Evolutionary conservation across 2,888 invertebrate genomes (phyloP).

Genomic region (Ethmia dodecea): DNA sequence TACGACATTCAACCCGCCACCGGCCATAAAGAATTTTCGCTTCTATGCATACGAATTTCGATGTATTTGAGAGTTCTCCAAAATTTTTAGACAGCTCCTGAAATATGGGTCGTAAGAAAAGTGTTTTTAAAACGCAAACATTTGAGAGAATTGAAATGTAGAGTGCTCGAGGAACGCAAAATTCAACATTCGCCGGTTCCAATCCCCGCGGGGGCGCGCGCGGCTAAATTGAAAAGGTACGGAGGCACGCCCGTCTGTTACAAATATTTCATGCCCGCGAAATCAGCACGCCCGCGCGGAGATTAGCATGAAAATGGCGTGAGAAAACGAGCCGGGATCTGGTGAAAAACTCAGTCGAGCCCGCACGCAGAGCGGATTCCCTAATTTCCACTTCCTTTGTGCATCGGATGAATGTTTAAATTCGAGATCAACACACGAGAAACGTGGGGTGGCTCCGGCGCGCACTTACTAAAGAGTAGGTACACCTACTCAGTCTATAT

Average conservation of each 20-base stretch:
- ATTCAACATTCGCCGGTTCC: conserved; percentile 47
- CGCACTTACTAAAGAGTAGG: no score
- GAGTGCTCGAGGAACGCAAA: conserved; percentile 43
- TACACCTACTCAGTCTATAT: no score
- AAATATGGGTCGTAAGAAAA: conserved; percentile 4
- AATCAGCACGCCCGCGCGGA: conserved; percentile 53
- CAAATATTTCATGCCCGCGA: conserved; percentile 60
- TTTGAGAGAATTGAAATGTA: conserved; percentile 22
- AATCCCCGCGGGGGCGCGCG: conserved; percentile 40
- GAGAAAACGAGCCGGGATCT: conserved; percentile 44
- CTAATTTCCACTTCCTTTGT: conserved; percentile 42
- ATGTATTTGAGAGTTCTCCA: conserved; percentile 32
- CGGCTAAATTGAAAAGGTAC: conserved; percentile 51
- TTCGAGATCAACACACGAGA: conserved; percentile 36
- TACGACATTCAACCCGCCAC: conserved; percentile 36
- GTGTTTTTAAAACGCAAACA: conserved; percentile 8
- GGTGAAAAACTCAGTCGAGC: conserved; percentile 27
- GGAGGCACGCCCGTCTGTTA: conserved; percentile 38
- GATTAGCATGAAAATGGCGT: conserved; percentile 65
- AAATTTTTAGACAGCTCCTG: conserved; percentile 17
- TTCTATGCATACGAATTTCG: conserved; percentile 41
- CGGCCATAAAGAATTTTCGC: conserved; percentile 43
- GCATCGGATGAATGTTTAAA: conserved; percentile 40
- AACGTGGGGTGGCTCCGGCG: conserved; percentile 24
- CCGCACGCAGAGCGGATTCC: conserved; percentile 22